Evolutionary conservation across 2,113 vertebrate genomes (phyloP).

Genomic region (Pao palembangensis): DNA sequence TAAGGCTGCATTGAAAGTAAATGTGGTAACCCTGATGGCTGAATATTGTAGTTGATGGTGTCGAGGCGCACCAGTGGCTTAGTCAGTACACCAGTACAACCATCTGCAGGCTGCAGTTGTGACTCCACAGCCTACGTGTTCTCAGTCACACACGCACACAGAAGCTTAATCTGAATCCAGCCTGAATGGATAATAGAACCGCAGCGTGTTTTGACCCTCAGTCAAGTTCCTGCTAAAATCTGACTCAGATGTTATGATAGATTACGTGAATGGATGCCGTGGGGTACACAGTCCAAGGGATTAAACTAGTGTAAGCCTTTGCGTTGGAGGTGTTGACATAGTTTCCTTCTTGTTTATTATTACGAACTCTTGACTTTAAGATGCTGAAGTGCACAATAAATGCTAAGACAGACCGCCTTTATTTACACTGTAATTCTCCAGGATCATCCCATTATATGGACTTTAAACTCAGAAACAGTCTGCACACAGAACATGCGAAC

Average conservation of each 20-base stretch:
- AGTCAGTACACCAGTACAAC: no score
- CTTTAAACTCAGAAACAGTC: no score
- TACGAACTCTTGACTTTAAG: slow-evolving; percentile 37
- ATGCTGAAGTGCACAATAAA: slow-evolving; percentile 6
- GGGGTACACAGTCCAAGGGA: slow-evolving; percentile 32
- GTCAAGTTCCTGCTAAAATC: slow-evolving; percentile 33
- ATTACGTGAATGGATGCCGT: slow-evolving; percentile 43
- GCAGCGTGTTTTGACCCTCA: slow-evolving; percentile 22
- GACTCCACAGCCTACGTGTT: slow-evolving; percentile 28
- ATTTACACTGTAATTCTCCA: slow-evolving; percentile 24
- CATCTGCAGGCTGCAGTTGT: neutral
- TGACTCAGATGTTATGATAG: slow-evolving; percentile 53
- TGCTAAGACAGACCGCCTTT: slow-evolving; percentile 1
- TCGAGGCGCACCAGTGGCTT: no score
- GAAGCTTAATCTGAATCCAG: no score
- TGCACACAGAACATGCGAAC: no score
- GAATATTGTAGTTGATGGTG: no score
- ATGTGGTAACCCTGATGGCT: no score
- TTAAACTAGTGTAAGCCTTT: slow-evolving; percentile 36
- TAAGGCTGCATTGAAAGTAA: no score
- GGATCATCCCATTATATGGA: slow-evolving; percentile 17
- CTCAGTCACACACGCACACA: slow-evolving; percentile 22
- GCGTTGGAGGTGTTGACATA: slow-evolving; percentile 33
- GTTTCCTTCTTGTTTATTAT: slow-evolving; percentile 31
- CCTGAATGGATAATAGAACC: slow-evolving; percentile 23